Evolutionary conservation across 2,113 vertebrate species (phyloP).

Genomic region (Anolis sagrei): DNA sequence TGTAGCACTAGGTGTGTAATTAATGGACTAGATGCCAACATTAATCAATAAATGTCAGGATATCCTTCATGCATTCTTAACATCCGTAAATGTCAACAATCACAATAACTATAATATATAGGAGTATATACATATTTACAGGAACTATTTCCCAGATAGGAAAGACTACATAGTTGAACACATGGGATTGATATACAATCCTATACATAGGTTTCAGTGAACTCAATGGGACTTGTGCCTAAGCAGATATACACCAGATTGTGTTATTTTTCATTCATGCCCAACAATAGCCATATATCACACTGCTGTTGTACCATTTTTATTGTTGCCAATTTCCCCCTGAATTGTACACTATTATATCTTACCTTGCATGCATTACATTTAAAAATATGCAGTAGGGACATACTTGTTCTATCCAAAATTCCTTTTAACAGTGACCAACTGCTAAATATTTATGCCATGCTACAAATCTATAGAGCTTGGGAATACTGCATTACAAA

Average conservation of each 20-base stretch:
- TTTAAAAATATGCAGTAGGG: not conserved
- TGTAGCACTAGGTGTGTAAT: not conserved
- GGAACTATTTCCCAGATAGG: constrained; percentile 17
- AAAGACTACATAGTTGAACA: constrained; percentile 32
- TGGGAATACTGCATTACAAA: not conserved
- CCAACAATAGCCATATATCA: not conserved
- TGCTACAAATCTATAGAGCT: not conserved
- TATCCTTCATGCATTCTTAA: not conserved
- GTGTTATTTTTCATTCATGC: not conserved
- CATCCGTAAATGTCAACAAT: not conserved
- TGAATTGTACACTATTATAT: constrained; percentile 22
- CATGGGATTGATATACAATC: not conserved
- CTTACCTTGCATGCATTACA: not conserved
- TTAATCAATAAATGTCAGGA: not conserved
- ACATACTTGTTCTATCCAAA: constrained; percentile 26
- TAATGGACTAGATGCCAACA: not conserved
- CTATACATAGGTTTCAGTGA: not conserved
- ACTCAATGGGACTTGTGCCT: not conserved
- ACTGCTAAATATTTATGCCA: not conserved
- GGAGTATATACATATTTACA: not conserved
- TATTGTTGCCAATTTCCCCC: constrained; percentile 5
- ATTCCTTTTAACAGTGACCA: constrained; percentile 17
- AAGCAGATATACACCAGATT: not conserved
- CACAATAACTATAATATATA: not conserved
- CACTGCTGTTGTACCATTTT: not conserved